phyloP scores from a whole-genome alignment of 2,797 vertebrate genomes.

The Peromyscus aztecus region DNA sequence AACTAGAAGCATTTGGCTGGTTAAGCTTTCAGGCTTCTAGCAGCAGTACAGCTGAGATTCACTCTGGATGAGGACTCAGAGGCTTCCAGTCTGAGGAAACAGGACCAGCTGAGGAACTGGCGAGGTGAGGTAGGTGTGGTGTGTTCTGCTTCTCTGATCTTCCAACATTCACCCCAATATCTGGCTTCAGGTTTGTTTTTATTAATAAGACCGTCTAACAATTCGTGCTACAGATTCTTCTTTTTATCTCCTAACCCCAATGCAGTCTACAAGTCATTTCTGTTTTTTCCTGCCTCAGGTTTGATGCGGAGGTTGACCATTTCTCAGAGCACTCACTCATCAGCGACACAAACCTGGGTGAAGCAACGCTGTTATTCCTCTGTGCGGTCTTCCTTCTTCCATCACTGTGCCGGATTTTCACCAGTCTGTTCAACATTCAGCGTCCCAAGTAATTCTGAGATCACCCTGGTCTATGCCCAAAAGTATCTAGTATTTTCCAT shows the following conservation, averaged over 20 bases:
- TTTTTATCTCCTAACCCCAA: not conserved
- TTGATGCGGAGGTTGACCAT: not conserved
- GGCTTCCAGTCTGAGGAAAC: no score
- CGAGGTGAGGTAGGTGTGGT: no score
- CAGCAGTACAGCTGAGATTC: no score
- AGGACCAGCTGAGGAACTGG: no score
- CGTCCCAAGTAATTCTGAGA: not conserved
- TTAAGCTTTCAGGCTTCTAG: no score
- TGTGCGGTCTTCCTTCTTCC: not conserved
- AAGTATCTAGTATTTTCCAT: not conserved
- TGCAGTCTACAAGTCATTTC: not conserved
- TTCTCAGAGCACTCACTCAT: not conserved
- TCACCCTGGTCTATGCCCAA: not conserved
- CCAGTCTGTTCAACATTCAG: not conserved
- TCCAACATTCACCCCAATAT: no score
- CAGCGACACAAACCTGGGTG: not conserved
- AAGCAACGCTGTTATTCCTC: not conserved
- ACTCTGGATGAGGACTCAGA: no score
- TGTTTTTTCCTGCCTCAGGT: not conserved
- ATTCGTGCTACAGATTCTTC: no score
- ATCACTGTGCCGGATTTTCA: not conserved
- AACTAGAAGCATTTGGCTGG: no score
- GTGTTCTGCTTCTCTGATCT: no score
- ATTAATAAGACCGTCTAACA: no score
- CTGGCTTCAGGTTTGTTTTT: no score